A percentile compares a stretch with the other conserved stretches of the same genome.
These are phyloP conservation scores for Dendroctonus ponderosae DNA, from an alignment of 1,140 invertebrate genomes.

Conservation along the genomic window DNA sequence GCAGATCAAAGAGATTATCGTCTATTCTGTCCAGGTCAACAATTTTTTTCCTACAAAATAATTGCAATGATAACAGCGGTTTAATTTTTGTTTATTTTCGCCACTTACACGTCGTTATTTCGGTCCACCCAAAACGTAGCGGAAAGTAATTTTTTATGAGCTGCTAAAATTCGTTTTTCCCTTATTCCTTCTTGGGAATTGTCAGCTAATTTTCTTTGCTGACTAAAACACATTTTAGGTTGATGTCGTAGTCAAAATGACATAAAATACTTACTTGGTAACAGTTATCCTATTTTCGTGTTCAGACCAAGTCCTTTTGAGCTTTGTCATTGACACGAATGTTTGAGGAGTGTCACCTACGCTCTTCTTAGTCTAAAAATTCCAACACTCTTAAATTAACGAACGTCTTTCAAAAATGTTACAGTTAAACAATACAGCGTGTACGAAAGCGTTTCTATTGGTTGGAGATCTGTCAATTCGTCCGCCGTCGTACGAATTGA, in stretches of 20 bases:
- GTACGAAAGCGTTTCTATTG: too few species aligned
- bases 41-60: constrained; percentile 32
- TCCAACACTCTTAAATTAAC: background rate
- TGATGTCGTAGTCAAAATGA: background rate
- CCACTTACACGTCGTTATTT: constrained; percentile 36
- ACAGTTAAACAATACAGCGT: too few species aligned
- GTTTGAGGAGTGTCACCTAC: constrained; percentile 30
- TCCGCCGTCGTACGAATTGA: too few species aligned
- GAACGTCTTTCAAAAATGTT: background rate
- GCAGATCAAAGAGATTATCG: constrained; percentile 39
- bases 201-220: constrained; percentile 20
- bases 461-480: too few species aligned
- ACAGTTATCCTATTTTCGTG: constrained; percentile 26
- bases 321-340: constrained; percentile 30
- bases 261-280: constrained; percentile 32
- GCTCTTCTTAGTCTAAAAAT: constrained; percentile 31
- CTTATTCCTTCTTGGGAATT: constrained; percentile 18
- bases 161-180: constrained; percentile 21
- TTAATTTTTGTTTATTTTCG: background rate
- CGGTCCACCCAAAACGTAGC: constrained; percentile 42
- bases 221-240: constrained; percentile 14
- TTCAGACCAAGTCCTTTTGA: constrained; percentile 34
- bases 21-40: constrained; percentile 37
- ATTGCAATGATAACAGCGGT: background rate
- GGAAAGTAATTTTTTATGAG: constrained; percentile 37